Evolutionary conservation across 2,888 invertebrate genomes (phyloP).

Genomic region (Xanthia togata): DNA sequence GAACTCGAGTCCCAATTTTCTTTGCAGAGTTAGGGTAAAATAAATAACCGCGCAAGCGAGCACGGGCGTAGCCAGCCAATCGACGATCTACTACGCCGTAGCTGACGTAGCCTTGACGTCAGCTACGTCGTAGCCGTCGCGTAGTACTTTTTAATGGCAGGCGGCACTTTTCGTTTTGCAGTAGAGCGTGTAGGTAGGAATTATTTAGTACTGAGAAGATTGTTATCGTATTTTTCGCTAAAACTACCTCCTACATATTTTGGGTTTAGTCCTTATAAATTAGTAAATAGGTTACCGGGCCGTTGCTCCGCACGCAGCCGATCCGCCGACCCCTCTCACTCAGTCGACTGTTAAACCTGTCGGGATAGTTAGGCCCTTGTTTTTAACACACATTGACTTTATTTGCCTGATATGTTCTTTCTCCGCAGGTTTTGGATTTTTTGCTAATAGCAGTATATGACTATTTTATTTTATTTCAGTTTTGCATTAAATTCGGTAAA

Average conservation of each 20-base stretch:
- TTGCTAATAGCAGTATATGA: not conserved
- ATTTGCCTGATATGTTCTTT: not conserved
- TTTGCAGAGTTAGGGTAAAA: not conserved
- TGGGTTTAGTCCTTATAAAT: conserved; percentile 12
- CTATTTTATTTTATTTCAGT: no score
- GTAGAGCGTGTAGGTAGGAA: not conserved
- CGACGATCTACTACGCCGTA: no score
- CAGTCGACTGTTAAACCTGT: conserved; percentile 14
- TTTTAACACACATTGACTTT: conserved; percentile 33
- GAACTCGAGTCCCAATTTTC: not conserved
- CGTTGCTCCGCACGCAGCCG: not conserved
- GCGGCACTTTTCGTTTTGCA: not conserved
- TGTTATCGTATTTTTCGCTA: conserved; percentile 1
- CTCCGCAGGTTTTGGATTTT: not conserved
- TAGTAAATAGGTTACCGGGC: conserved; percentile 27
- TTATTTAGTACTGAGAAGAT: conserved; percentile 10
- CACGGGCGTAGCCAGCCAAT: no score
- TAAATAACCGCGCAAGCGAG: not conserved
- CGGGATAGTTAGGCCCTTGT: conserved; percentile 37
- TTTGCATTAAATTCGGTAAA: no score
- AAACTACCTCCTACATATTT: not conserved
- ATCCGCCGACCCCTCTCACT: conserved; percentile 9
- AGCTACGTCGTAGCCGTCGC: conserved; percentile 27
- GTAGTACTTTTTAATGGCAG: conserved; percentile 1
- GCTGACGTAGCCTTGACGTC: not conserved